Evolutionary conservation across 2,797 vertebrate genomes (phyloP), one percentile per base, ranked within the genome.

Genomic region (Euthynnus affinis): DNA sequence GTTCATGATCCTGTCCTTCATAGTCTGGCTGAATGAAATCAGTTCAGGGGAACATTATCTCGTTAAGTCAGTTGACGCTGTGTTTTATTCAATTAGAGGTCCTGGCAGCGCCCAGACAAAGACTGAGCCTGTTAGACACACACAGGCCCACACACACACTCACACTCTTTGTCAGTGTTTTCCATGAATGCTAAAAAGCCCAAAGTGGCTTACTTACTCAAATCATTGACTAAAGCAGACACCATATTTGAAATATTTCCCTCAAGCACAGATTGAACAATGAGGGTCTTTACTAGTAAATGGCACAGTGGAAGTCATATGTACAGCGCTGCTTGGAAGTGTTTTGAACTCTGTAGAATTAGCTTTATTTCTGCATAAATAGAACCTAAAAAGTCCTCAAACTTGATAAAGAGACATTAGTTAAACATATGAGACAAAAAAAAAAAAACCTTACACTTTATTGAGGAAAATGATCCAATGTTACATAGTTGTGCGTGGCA

Each of bases 1-100:
- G 15, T 63, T 53, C 37, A 3, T 18, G 13, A 20, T 17, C 56
- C 37, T 55, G 25, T 61, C 13, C 52, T 27, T 71, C 52, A 14
- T 59, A 42, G 48, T 40, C 53, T 12, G 72, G 0, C 51, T 59
- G 53, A 89, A 80, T 88, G 49, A 23, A 51, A 83, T 88, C 76
- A 71, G 64, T 91, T 87, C 51, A 78, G 52, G 32, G 64, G 53
- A 64, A 73, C 78, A 86, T 92, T 85, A 91, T 88, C 80, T 84
- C n/a, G 32, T 93, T 91, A 88, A 79, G 62, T 59, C 48, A 72
- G 65, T 90, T 88, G 60, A 88, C 79, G 51, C 49, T 71, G 56
- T 18, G 0, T 63, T 88, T 88, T 80, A 88, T 83, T 71, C 61
- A 70, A 25, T 84, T 85, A 82, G 63, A 74, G 56, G 56, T 44